phyloP scores from a whole-genome alignment of 2,113 vertebrate genomes.

The Abramis brama region DNA sequence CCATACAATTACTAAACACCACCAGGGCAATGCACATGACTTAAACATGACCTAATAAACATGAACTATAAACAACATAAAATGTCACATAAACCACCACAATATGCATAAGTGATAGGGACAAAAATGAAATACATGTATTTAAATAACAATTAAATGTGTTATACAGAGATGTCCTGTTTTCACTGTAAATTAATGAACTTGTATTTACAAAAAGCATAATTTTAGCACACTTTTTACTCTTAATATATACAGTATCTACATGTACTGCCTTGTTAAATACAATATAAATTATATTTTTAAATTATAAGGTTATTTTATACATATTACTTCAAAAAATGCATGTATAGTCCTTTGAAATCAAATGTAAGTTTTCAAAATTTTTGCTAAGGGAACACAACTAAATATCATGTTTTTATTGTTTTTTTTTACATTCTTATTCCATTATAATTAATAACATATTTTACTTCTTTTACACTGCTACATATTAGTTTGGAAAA shows the following conservation, averaged over 20 bases:
- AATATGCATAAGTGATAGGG: not conserved
- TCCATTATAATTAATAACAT: not conserved
- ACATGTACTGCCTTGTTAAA: not conserved
- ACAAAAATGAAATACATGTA: not conserved
- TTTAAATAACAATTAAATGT: not conserved
- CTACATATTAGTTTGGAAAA: not conserved
- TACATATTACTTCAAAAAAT: too few species aligned
- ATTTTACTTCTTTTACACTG: not conserved
- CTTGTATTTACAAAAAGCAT: not conserved
- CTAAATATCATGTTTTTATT: not conserved
- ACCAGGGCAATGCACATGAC: not conserved
- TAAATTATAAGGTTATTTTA: not conserved
- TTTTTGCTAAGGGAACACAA: not conserved
- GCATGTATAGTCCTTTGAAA: not conserved
- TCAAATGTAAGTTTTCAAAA: not conserved
- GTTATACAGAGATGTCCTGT: not conserved
- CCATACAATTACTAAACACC: not conserved
- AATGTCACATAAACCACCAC: not conserved
- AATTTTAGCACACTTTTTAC: not conserved
- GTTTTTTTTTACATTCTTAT: too few species aligned
- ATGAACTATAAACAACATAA: conserved; percentile 1
- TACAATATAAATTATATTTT: not conserved
- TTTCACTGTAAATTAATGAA: not conserved
- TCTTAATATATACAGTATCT: too few species aligned
- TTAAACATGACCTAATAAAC: not conserved